These are phyloP conservation scores for Temnothorax nylanderi DNA, from an alignment of 1,140 invertebrate species.

Conservation along the genomic window DNA sequence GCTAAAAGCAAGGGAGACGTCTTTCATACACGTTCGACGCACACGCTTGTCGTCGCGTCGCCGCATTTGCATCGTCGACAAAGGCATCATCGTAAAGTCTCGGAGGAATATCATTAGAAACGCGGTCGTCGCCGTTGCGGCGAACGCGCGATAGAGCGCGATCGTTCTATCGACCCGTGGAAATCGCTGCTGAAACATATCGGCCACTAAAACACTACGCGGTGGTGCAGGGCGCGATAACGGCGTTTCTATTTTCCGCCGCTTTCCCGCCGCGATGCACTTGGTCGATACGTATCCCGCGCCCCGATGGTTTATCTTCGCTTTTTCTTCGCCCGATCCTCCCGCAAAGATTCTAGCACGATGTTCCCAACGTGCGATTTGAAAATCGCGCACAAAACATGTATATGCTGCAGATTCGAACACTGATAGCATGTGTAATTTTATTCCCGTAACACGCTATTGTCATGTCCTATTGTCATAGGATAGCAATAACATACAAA, in stretches of 20 bases:
- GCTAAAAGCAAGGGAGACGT: not conserved
- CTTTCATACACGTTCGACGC: not conserved
- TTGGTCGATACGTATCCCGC: conserved; percentile 24
- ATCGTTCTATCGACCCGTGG: conserved; percentile 48
- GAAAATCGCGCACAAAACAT: not conserved
- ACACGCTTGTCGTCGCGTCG: conserved; percentile 26
- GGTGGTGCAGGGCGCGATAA: conserved; percentile 48
- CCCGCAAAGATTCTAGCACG: not conserved
- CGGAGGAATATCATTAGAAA: conserved; percentile 66
- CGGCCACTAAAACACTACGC: conserved; percentile 39
- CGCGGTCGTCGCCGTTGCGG: conserved; percentile 18
- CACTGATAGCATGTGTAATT: not conserved
- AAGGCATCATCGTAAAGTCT: conserved; percentile 56
- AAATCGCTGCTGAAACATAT: conserved; percentile 47
- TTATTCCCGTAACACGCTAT: not conserved
- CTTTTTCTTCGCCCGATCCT: not conserved
- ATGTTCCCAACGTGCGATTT: not conserved
- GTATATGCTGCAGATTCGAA: no score
- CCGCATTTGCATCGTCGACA: conserved; percentile 52
- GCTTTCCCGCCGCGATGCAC: conserved; percentile 43
- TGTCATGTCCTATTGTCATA: not conserved
- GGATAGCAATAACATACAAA: not conserved
- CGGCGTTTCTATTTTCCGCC: conserved; percentile 35
- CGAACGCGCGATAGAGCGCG: conserved; percentile 55
- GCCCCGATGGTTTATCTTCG: conserved; percentile 37